Evolutionary conservation across 1,140 invertebrate genomes (phyloP), one percentile per base, ranked within the genome.

Genomic region (Philopotamus ludificatus): DNA sequence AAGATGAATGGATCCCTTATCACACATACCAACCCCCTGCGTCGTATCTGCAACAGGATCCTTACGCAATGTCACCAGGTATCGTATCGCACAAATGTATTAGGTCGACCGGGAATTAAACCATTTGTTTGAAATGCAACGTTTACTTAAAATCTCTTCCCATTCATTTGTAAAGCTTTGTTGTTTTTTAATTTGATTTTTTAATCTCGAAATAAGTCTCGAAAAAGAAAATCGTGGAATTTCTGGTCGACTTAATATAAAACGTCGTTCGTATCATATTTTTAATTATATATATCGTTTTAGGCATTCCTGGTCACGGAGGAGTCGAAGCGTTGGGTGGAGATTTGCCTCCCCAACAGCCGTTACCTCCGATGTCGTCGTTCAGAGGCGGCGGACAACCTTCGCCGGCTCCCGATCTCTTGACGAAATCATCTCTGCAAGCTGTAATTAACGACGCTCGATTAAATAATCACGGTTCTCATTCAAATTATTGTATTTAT

Each of bases 311-410:
- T 80, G 70, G 81, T 79, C 67, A 82, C 79, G 63, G 79, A 78
- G 68, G 81, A 81, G 69, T 86, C 85, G 72, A 87, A 85, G 74
- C 72, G 77, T 61, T 82, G 84, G 67, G 82, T 83, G 68, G 80
- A 82, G 73, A 75, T 72, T 50, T 74, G 73, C 62, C 68, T 16
- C 67, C 75, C 34, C 82, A 87, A 73, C 84, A 88, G 73, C 89
- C 91, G 57, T 83, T 97, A 77, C 94, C 94, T 62, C 94, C 94
- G 34, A 96, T 97, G 93, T 95, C 93, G 58, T 92, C 91, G 66
- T 93, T 97, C 83, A 85, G 92, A 28, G 87, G 87, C 39, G 85
- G 83, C 26, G 81, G 80, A 74, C 79, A 77, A 74, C 78, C 79
- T 80, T 83, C 84, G 67, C 84, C 86, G 58, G 80, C 79, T 66